Evolutionary conservation across 2,797 vertebrate genomes (phyloP).

Genomic region (Amblyraja radiata): DNA sequence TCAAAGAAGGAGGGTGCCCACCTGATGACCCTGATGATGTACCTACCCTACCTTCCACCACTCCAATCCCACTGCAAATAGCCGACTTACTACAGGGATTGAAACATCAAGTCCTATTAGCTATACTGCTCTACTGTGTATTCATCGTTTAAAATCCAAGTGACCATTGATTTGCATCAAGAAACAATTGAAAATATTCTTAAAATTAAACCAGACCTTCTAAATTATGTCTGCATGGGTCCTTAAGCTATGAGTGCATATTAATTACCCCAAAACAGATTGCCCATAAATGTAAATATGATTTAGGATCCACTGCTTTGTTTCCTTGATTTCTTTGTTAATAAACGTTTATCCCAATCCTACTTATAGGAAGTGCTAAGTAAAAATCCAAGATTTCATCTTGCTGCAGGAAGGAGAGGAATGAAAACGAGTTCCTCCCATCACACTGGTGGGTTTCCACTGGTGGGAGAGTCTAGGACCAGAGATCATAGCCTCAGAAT

Average conservation of each 20-base stretch:
- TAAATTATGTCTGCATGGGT: background rate
- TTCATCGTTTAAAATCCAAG: background rate
- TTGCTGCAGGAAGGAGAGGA: background rate
- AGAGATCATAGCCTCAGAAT: no score
- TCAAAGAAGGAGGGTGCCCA: no score
- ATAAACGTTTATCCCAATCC: background rate
- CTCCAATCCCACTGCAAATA: no score
- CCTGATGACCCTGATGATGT: no score
- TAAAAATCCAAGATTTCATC: background rate
- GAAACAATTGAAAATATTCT: background rate
- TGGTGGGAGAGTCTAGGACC: no score
- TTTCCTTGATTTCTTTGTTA: background rate
- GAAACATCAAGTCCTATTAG: no score
- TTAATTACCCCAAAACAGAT: background rate
- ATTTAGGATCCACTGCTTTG: background rate
- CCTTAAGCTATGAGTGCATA: background rate
- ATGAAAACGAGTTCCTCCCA: background rate
- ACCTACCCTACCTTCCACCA: no score
- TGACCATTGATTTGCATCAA: background rate
- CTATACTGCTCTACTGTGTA: background rate
- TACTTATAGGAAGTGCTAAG: background rate
- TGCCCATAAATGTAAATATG: background rate
- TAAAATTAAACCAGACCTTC: conserved; percentile 6
- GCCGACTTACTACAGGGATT: no score
- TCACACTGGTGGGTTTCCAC: background rate